Evolutionary conservation across 2,888 invertebrate species (phyloP), one percentile per base, ranked within the genome.

Genomic region (Congeria kusceri): DNA sequence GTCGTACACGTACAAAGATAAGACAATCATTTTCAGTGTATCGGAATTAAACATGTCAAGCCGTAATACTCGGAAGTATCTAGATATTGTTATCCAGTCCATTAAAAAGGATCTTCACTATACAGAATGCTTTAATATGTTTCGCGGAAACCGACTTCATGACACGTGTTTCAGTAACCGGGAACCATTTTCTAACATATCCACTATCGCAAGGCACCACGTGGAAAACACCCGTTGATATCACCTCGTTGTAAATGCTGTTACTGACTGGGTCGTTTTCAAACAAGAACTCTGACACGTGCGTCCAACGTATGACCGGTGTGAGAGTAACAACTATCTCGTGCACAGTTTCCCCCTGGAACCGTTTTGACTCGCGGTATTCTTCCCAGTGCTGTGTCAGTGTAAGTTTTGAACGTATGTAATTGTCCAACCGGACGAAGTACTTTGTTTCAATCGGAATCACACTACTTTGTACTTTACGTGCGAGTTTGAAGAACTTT

Each of bases 71-170:
- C 20, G 18, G 11, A 59, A 61, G 20, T 18, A 18, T 49, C 3
- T 49, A 2, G 11, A 23, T 18, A 9, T 0, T 15, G n/a, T 47
- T 46, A 18, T 68, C 11, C 0, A 46, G 29, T 15, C 76, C 77
- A 25, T 68, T 67, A 5, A 77, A 58, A 15, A 77, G 25, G 57
- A 59, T 71, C 49, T 77, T 71, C 3, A 77, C 18, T 9, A 77
- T 29, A 29, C 67, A 56, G 23, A 72, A 65, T n/a, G 67, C 49
- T 29, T 71, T 71, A 25, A 29, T 44, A 47, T 77, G 77, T 25
- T 61, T 67, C 9, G 29, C 27, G 15, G 66, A 56, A 25, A 71
- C 28, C 11, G 28, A 23, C 28, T 56, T 46, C 9, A 77, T 67
- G 3, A 71, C 15, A 13, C 20, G n/a, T n/a, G 44, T 56, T 49